phyloP scores from a whole-genome alignment of 2,113 vertebrate genomes.

The Tenrec ecaudatus region DNA sequence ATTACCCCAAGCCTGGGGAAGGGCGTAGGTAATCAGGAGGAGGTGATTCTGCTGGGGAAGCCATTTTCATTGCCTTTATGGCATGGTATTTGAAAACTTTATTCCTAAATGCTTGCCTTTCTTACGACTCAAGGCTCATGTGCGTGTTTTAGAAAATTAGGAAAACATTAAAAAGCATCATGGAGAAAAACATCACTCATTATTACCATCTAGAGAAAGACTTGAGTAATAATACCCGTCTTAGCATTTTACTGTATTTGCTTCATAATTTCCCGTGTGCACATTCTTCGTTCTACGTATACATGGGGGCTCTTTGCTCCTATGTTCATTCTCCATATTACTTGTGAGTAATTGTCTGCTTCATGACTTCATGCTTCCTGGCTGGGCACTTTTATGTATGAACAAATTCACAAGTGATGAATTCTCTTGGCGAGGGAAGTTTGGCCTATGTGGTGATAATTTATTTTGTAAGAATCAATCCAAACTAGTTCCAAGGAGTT shows the following conservation, averaged over 20 bases:
- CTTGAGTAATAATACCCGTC: background rate
- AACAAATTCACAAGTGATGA: background rate
- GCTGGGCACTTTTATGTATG: background rate
- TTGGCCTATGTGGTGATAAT: too few relatives aligned
- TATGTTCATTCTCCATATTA: background rate
- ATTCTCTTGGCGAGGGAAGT: background rate
- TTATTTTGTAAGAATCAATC: too few relatives aligned
- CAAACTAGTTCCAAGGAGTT: too few relatives aligned
- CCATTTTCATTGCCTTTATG: background rate
- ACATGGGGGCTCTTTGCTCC: background rate
- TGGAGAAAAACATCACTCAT: background rate
- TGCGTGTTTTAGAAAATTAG: background rate
- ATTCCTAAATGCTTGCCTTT: background rate
- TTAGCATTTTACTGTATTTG: background rate
- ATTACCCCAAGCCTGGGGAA: background rate
- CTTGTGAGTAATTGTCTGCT: background rate
- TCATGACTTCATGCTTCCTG: conserved; percentile 7
- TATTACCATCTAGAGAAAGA: background rate
- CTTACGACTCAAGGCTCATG: background rate
- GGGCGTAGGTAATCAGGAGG: accelerated
- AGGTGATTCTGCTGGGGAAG: too few relatives aligned
- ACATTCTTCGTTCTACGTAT: background rate
- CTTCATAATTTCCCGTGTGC: background rate
- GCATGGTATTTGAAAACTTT: background rate
- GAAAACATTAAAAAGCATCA: background rate